These are phyloP conservation scores for Eurosta solidaginis DNA, from an alignment of 1,140 invertebrate species.

Conservation along the genomic window DNA sequence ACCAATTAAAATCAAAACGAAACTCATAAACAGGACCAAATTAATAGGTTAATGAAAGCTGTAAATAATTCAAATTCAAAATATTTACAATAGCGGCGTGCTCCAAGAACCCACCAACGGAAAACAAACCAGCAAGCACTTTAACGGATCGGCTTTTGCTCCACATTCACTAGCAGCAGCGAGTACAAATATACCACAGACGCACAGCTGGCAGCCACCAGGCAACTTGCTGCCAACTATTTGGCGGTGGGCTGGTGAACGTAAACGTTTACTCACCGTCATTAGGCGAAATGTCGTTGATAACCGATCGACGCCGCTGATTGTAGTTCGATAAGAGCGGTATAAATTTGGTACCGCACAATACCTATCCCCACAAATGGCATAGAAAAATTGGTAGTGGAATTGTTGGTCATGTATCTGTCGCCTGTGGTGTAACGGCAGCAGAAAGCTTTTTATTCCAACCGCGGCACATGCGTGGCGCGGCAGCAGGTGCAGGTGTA, in stretches of 20 bases:
- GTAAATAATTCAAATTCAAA: slow-evolving; percentile 28
- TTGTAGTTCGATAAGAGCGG: not conserved
- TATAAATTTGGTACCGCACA: not conserved
- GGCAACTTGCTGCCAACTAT: not conserved
- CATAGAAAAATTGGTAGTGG: slow-evolving; percentile 25
- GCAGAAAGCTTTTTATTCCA: not conserved
- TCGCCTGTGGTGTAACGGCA: not conserved
- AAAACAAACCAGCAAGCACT: not conserved
- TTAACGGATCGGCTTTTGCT: not conserved
- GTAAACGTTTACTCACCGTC: slow-evolving; percentile 3
- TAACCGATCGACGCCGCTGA: slow-evolving; percentile 15
- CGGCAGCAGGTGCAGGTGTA: slow-evolving; percentile 15
- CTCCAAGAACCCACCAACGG: not conserved
- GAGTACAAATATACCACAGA: not conserved
- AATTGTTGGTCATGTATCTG: slow-evolving; percentile 10
- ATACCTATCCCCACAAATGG: not conserved
- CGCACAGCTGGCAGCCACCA: slow-evolving; percentile 6
- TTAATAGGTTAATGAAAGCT: slow-evolving; percentile 22
- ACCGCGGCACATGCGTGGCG: not conserved
- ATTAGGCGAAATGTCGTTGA: slow-evolving; percentile 27
- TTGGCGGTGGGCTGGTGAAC: not conserved
- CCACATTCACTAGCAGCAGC: not conserved
- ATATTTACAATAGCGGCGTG: not conserved
- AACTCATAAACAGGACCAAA: slow-evolving; percentile 10
- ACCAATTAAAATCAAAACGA: not conserved